Conservation (phyloP, 2,797 vertebrate species). For the Onychomys arenicola region DNA sequence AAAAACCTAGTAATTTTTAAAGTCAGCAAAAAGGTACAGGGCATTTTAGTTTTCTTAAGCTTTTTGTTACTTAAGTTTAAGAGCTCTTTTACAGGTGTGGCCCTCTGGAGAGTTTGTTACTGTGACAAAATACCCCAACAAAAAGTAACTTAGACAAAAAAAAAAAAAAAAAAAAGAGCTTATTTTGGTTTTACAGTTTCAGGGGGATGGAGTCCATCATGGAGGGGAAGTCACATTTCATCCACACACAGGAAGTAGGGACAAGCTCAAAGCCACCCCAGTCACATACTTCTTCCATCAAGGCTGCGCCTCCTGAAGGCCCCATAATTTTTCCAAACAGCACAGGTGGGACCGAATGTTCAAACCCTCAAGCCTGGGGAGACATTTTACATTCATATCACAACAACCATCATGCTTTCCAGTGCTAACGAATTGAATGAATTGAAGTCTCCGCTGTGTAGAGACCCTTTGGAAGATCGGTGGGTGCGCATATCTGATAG, state of each 20-base stretch:
- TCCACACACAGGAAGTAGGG: neutral
- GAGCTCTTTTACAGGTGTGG: neutral
- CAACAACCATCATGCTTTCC: neutral
- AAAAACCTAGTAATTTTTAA: neutral
- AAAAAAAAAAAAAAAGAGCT: neutral
- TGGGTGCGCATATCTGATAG: neutral
- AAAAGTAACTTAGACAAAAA: too few species aligned
- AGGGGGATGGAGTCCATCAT: neutral
- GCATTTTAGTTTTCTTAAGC: neutral
- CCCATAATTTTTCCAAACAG: neutral
- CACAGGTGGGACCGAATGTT: neutral
- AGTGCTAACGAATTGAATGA: neutral
- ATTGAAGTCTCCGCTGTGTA: neutral
- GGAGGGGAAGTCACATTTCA: neutral
- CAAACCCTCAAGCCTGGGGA: neutral
- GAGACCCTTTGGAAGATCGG: neutral
- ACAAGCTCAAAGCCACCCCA: neutral
- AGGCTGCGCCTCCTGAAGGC: neutral
- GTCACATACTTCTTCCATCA: neutral
- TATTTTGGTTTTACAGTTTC: neutral
- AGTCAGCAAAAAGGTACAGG: neutral
- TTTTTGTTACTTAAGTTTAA: neutral
- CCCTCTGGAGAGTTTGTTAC: neutral
- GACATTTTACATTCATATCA: neutral
- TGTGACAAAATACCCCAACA: neutral